These are phyloP conservation scores for Tragelaphus eurycerus DNA, from an alignment of 2,797 vertebrate genomes.

Conservation along the genomic window DNA sequence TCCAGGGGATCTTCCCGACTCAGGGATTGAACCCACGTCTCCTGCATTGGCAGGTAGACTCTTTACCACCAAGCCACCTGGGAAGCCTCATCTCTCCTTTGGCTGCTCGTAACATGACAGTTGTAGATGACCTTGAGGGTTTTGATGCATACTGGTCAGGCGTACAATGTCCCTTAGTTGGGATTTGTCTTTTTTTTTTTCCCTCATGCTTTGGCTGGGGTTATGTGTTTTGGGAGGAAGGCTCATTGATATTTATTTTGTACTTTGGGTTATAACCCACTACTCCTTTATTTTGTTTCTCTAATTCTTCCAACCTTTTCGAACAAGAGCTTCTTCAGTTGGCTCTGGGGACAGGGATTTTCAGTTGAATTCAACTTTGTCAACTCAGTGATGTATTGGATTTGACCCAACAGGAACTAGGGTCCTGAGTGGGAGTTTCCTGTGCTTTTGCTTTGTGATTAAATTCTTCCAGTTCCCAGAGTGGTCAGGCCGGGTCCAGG, in stretches of 20 bases:
- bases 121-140: background rate
- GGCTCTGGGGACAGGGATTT: background rate
- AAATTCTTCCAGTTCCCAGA: background rate
- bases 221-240: background rate
- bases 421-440: background rate
- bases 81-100: background rate
- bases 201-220: background rate
- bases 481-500: background rate
- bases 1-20: background rate
- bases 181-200: background rate
- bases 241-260: background rate
- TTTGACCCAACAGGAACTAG: background rate
- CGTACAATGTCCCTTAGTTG: background rate
- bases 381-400: background rate
- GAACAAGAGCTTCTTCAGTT: background rate
- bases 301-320: background rate
- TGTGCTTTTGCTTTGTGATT: background rate
- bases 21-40: background rate
- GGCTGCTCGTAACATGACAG: rapidly evolving
- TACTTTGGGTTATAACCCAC: background rate
- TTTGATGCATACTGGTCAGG: background rate
- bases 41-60: background rate
- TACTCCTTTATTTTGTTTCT: background rate
- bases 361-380: background rate
- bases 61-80: background rate